phyloP scores from a whole-genome alignment of 53 echinoderm and acorn worm genomes.

The Paracentrotus lividus region DNA sequence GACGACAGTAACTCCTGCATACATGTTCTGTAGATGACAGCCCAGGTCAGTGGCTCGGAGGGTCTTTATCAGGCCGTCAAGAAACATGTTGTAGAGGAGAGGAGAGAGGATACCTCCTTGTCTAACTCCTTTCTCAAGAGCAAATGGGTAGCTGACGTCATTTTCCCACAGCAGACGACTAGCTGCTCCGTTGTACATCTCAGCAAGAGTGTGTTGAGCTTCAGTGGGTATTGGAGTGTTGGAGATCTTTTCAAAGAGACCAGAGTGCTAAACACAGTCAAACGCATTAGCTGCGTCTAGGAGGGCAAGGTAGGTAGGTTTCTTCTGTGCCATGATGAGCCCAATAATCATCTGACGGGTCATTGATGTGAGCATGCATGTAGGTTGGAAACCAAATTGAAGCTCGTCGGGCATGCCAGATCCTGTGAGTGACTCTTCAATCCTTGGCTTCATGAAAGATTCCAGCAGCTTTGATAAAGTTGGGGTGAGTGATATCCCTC shows the following conservation, averaged over 20 bases:
- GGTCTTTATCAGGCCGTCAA: too few relatives aligned
- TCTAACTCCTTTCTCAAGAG: background rate
- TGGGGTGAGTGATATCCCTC: too few relatives aligned
- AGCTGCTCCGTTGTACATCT: background rate
- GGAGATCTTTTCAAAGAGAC: background rate
- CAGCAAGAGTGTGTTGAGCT: background rate
- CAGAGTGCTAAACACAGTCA: background rate
- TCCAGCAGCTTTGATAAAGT: too few relatives aligned
- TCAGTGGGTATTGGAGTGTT: background rate
- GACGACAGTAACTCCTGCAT: too few relatives aligned
- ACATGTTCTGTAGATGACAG: background rate
- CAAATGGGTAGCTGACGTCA: background rate
- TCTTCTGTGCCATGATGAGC: too few relatives aligned
- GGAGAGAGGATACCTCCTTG: slow-evolving; percentile 8
- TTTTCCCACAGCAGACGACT: background rate
- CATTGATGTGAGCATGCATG: background rate
- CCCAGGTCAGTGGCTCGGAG: background rate
- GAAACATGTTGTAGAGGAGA: background rate
- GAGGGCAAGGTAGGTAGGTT: background rate
- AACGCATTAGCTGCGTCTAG: background rate
- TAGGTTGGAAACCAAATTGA: background rate
- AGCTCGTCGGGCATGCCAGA: background rate
- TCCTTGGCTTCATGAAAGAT: background rate
- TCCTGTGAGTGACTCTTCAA: background rate
- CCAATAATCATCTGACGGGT: background rate